Base-by-base conservation (phyloP, 2,113 vertebrate species). In the Hippocampus mohnikei region DNA sequence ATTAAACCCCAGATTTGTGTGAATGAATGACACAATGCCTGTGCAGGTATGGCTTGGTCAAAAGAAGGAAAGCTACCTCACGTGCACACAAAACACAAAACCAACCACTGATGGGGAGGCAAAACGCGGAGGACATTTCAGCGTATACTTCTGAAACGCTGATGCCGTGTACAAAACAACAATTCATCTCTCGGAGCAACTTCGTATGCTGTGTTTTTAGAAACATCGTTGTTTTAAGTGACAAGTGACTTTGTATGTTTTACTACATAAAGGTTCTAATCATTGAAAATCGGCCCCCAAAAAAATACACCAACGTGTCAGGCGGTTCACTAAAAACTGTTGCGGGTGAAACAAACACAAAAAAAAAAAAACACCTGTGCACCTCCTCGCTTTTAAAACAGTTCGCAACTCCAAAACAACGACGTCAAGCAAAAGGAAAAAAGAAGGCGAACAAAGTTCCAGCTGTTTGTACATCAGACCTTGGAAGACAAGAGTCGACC, bases 391-490 rank as follows among this genome's bases (percentile, higher is more conserved):
- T 44, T 44, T 65, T 9, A 65, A 65, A 60, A 46, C 61, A 23
- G 12, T 7, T 50, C 8, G 27, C 58, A 29, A 60, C 58, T 60
- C 58, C 33, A 37, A 37, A 63, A 37, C 1, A 15, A 11, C 33
- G 1, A 37, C 18, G 23, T 0, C 21, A 10, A 66, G 69, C 8
- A 48, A 21, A 10, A 10, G 37, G 18, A 20, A 12, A 41, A 48
- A 59, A 44, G 5, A 13, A 46, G 25, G 15, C 6, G 8, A 27
- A 18, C 18, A 0, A 61, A 46, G 60, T 65, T 18, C 27, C 75
- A 73, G 72, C 69, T 59, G 73, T 42, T 70, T 23, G 21, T 8
- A 7, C 73, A 23, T 33, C 42, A 10, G 10, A 86, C 88, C 86
- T 84, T 72, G 23, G n/a, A 3, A 69, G 37, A 67, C 18, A 66